Base-by-base conservation (phyloP, 1,140 invertebrate genomes). In the Babylonia areolata region DNA sequence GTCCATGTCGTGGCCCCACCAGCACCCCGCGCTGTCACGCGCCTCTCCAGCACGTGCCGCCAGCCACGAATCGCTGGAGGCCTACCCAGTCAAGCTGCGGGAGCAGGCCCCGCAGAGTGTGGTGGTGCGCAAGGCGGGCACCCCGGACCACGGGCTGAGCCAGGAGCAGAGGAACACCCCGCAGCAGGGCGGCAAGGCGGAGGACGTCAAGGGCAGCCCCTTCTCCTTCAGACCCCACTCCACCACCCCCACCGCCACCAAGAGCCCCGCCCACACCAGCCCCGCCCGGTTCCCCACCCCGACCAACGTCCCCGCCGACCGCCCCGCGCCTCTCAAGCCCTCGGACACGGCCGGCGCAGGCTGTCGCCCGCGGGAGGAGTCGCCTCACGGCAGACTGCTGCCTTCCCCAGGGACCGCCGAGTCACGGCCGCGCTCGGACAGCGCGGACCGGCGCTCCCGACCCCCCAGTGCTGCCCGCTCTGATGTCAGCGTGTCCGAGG, bases 381-480 rank as follows among this genome's bases (percentile, higher is more conserved):
- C 75, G 20, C 75, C 71, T 6, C 71, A 73, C 71, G 35, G 71
- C n/a, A 35, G 31, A 37, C 31, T 31, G 31, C 31, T 73, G 31
- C 31, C 71, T 2, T 73, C 71, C 71, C 71, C 75, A 37, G 37
- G 3, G 2, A 28, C 17, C 40, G 71, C 71, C 11, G 71, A 73
- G 35, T 15, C 71, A 3, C 31, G 77, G 77, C 77, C 17, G 12
- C 11, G 77, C 15, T 39, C 77, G 37, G 77, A 54, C 78, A 80
- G 78, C 78, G 28, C 78, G 5, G 46, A 42, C 2, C 42, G 46
- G 3, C n/a, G n/a, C n/a, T 80, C 78, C 31, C 28, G 78, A 33
- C 78, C 78, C 11, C 78, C 78, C n/a, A 80, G 78, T 33, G 78
- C 46, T 15, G 40, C 78, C 15, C 78, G 78, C 37, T 77, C 75